Base-by-base conservation (phyloP, 1,140 invertebrate genomes). In the Zaprionus nigranus region DNA sequence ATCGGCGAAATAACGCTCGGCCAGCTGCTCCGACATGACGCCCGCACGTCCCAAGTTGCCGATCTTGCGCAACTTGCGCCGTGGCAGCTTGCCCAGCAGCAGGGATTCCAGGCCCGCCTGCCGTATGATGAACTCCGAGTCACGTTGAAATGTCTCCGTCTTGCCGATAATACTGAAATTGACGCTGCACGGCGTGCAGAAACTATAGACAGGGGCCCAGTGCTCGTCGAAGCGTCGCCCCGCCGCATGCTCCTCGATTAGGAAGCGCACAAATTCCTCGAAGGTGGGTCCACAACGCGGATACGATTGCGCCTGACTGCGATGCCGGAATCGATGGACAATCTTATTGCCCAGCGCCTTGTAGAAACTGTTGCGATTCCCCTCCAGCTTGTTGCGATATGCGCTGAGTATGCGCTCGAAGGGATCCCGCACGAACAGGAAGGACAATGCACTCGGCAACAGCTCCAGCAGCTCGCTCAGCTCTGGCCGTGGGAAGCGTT, bases 361-460 rank as follows among this genome's bases (percentile, higher is more conserved):
- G 83, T 96, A 96, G 82, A 95, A 96, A 3, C 95, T 95, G 77
- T 96, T 94, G 81, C 75, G 95, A 92, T 92, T 95, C 83, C 95
- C 94, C 90, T 97, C 95, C 63, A 99, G 94, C 93, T 99, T 99
- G 92, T 98, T 98, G 71, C 96, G 94, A 92, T 97, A 99, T 12
- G 98, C 97, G 2, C 97, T 98, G 17, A 99, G 91, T 2, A 99
- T 93, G 65, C 98, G 94, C 90, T 99, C 98, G 75, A 99, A 96
- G 0, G 98, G 98, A 93, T 99, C 97, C 22, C 98, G 94, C 0
- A 98, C 98, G 73, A 98, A 97, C 22, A 98, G 93, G 64, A 98
- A 95, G 62, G 96, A 96, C 58, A 96, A 91, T 0, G 94, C 93
- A 4, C 93, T 94, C 0, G 94, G 93, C 26, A 95, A 92, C 20